These are phyloP conservation scores for Lochmaea crataegi DNA, from an alignment of 2,888 invertebrate genomes.

Conservation along the genomic window DNA sequence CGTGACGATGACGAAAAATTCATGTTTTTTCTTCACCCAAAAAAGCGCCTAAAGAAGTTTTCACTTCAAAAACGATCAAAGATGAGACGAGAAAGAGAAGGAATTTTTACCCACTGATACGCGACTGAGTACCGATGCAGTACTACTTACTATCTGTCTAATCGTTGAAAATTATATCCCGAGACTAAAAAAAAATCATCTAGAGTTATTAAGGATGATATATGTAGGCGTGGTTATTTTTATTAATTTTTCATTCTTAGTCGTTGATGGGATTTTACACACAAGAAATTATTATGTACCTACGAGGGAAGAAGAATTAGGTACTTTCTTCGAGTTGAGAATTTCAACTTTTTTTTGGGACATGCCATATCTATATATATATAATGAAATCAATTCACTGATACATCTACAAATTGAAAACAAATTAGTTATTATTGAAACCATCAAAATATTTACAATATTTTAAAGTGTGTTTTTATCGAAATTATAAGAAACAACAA, in stretches of 20 bases:
- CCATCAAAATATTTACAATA: neutral
- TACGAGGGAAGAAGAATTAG: neutral
- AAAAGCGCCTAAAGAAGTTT: too few species aligned
- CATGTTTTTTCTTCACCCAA: too few species aligned
- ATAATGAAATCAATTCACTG: too few species aligned
- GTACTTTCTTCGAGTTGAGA: too few species aligned
- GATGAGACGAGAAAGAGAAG: too few species aligned
- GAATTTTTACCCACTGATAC: neutral
- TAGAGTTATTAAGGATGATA: conserved; percentile 27
- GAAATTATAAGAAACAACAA: neutral
- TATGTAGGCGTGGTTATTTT: conserved; percentile 40
- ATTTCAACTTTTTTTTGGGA: too few species aligned
- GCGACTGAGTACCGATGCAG: neutral
- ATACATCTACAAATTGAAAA: too few species aligned
- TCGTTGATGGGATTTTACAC: conserved; percentile 34
- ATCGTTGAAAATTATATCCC: conserved; percentile 25
- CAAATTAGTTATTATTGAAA: neutral
- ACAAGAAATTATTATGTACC: conserved; percentile 7
- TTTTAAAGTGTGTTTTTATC: neutral
- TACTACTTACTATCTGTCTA: neutral
- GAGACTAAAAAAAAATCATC: conserved; percentile 27
- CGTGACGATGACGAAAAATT: too few species aligned
- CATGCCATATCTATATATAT: too few species aligned
- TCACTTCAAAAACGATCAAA: too few species aligned
- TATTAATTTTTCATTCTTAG: conserved; percentile 43